Percentiles rank a stretch among this genome's conserved stretches.
Conservation (phyloP, 2,797 vertebrate genomes). For the Oreonectes daqikongensis region DNA sequence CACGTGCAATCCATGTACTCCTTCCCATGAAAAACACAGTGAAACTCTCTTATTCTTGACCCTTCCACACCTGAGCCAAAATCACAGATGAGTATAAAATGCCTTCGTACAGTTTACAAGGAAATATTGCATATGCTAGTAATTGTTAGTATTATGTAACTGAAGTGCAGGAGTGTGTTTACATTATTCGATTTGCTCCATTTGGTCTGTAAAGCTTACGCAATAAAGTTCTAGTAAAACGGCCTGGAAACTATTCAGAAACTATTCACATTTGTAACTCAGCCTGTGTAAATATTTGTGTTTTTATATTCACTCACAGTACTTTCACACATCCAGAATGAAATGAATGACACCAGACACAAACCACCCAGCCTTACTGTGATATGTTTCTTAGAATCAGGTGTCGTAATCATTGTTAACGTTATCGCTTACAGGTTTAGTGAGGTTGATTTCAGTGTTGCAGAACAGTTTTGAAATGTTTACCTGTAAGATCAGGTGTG, state of each 20-base stretch:
- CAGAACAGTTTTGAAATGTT: not conserved
- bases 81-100: not conserved
- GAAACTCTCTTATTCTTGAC: conserved; percentile 62
- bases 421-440: not conserved
- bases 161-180: not conserved
- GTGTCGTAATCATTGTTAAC: not conserved
- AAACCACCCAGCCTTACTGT: not conserved
- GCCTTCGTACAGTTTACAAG: not conserved
- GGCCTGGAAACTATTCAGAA: not conserved
- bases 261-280: not conserved
- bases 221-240: not conserved
- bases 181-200: not conserved
- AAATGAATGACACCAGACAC: too few species aligned
- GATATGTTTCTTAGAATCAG: not conserved
- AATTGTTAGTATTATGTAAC: not conserved
- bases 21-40: conserved; percentile 70
- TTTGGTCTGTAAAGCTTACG: not conserved
- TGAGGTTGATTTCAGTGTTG: not conserved
- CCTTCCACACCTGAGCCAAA: conserved; percentile 58
- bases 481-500: conserved; percentile 58
- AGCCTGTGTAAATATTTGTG: too few species aligned
- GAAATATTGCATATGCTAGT: not conserved
- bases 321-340: too few species aligned
- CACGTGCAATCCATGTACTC: conserved; percentile 72
- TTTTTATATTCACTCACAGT: too few species aligned